These are phyloP conservation scores for Eupithecia inturbata DNA, from an alignment of 2,888 invertebrate species.

Conservation along the genomic window DNA sequence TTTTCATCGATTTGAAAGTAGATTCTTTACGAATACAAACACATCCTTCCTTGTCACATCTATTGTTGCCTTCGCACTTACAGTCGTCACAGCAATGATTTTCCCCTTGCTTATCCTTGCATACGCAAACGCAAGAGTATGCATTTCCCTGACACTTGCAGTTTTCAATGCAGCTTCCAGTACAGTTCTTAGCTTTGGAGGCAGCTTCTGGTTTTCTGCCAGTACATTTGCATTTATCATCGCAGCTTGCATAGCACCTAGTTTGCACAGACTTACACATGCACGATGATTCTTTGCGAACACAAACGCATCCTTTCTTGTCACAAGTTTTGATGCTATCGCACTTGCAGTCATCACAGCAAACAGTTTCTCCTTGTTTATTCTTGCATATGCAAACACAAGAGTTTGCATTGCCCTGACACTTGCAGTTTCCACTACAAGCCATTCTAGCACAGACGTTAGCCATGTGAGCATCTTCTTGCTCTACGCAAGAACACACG, in stretches of 20 bases:
- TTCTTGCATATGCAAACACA: conserved; percentile 38
- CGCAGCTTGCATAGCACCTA: neutral
- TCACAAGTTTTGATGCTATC: conserved; percentile 40
- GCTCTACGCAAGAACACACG: conserved; percentile 17
- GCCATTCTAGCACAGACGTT: neutral
- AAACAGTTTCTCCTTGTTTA: conserved; percentile 40
- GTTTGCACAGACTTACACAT: neutral
- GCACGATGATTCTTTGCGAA: conserved; percentile 20
- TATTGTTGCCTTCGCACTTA: conserved; percentile 41
- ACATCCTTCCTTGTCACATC: conserved; percentile 49
- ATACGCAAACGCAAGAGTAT: conserved; percentile 38
- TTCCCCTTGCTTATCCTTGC: conserved; percentile 15
- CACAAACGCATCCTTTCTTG: conserved; percentile 45
- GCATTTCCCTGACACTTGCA: conserved; percentile 8
- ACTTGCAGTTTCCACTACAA: conserved; percentile 33
- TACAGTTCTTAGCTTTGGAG: neutral
- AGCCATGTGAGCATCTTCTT: neutral
- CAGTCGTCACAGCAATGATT: conserved; percentile 46
- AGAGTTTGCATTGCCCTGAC: conserved; percentile 3
- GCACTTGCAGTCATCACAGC: conserved; percentile 49
- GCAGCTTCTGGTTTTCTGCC: neutral
- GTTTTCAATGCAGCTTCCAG: neutral
- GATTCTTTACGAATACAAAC: conserved; percentile 46
- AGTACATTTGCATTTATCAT: conserved; percentile 23
- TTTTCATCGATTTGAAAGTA: neutral